Evolutionary conservation across 2,797 vertebrate genomes (phyloP), one percentile per base, ranked within the genome.

Genomic region (Nyctalus aviator): DNA sequence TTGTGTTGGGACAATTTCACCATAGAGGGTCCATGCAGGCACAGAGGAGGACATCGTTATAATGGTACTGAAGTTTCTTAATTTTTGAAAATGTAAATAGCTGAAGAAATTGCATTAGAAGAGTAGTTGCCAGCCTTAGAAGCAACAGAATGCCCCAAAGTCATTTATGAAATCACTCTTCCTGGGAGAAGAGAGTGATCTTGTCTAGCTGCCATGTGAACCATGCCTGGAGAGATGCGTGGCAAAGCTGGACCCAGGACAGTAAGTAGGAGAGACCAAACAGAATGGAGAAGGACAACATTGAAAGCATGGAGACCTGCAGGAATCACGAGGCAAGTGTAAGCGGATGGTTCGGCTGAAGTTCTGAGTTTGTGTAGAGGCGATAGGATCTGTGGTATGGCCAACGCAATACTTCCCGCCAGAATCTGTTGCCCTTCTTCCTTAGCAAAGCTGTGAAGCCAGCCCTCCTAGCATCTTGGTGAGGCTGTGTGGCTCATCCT

Each of bases 21-120:
- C 59, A 4, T 15, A 72, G 30, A 55, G 35, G 35, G 11, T 41
- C 15, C 0, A 0, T 50, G 18, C 41, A 35, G 66, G 71, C 59
- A 50, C 23, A 32, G 21, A 3, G 1, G 17, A 59, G 50, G 57
- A 53, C 55, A 30, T 71, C 41, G 13, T 90, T 91, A 35, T 35
- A 77, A 59, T 46, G 9, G 25, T 9, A 21, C 32, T 32, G 30
- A 41, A 17, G 1, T 27, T 84, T 91, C 87, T 95, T 69, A 62
- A 68, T 68, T 94, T 87, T 92, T 53, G 23, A 71, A 94, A 91
- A 83, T 81, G n/a, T 69, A 32, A 37, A 71, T 71, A n/a, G 50
- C 57, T 90, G 4, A 69, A 92, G 86, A 94, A 90, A 82, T 53
- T 41, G 25, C 44, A 46, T 73, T 78, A 46, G 73, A 91, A 95